Evolutionary conservation across 2,888 invertebrate species (phyloP).

Genomic region (Eupithecia dodoneata): DNA sequence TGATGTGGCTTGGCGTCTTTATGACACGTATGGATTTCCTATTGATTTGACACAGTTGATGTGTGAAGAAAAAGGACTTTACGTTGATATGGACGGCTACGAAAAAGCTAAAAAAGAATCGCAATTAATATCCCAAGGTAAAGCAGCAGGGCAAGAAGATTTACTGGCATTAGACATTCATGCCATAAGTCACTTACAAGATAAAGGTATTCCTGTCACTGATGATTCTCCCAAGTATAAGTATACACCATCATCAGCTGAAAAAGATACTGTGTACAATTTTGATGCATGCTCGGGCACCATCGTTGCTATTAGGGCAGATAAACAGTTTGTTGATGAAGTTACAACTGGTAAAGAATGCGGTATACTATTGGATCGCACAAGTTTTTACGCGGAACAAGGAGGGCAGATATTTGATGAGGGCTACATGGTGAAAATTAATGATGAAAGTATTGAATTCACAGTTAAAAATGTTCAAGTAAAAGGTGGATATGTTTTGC

Average conservation of each 20-base stretch:
- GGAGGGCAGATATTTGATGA: constrained; percentile 99
- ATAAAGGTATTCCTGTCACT: constrained; percentile 89
- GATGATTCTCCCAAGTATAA: constrained; percentile 97
- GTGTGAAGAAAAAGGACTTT: constrained; percentile 97
- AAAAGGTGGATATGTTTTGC: constrained; percentile 97
- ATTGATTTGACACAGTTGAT: constrained; percentile 98
- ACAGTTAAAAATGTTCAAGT: constrained; percentile 96
- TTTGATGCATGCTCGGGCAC: constrained; percentile 89
- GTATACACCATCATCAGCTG: constrained; percentile 88
- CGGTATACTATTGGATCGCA: constrained; percentile 95
- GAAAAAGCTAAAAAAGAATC: constrained; percentile 96
- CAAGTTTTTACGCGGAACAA: constrained; percentile 99
- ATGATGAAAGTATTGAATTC: constrained; percentile 95
- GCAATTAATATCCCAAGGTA: constrained; percentile 94
- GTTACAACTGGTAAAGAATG: constrained; percentile 94
- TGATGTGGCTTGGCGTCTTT: constrained; percentile 98
- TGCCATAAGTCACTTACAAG: constrained; percentile 95
- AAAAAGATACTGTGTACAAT: constrained; percentile 88
- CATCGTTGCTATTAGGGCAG: constrained; percentile 91
- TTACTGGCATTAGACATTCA: constrained; percentile 96
- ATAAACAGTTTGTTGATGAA: constrained; percentile 93
- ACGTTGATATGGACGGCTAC: constrained; percentile 95
- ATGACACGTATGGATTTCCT: constrained; percentile 99
- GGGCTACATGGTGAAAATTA: constrained; percentile 93
- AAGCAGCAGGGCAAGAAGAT: constrained; percentile 91